Conservation (phyloP, 2,888 invertebrate genomes). For the Portevinia maculata region DNA sequence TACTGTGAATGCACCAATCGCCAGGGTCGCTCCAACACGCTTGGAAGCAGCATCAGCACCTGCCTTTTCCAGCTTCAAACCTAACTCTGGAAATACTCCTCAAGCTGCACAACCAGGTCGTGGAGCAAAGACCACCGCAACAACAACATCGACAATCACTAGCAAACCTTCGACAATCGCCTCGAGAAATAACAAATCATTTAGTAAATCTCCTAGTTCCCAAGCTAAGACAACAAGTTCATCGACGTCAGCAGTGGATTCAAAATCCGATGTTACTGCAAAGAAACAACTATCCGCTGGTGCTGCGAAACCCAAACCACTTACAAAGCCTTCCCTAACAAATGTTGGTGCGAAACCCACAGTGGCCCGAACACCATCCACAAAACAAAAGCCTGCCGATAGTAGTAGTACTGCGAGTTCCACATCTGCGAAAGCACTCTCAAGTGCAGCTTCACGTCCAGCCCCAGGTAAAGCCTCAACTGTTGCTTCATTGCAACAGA, state of each 20-base stretch:
- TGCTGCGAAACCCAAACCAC: constrained; percentile 76
- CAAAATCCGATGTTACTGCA: constrained; percentile 55
- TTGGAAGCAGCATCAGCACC: constrained; percentile 79
- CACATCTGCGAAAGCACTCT: constrained; percentile 31
- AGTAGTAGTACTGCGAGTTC: constrained; percentile 3
- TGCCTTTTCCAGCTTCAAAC: constrained; percentile 82
- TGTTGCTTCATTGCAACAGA: constrained; percentile 90
- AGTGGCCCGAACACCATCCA: constrained; percentile 54
- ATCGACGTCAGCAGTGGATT: constrained; percentile 54
- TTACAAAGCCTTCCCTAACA: constrained; percentile 76
- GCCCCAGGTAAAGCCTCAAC: constrained; percentile 86
- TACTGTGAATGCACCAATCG: constrained; percentile 87
- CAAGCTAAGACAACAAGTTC: constrained; percentile 55
- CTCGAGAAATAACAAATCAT: constrained; percentile 57
- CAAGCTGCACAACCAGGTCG: constrained; percentile 18
- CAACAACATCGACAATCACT: constrained; percentile 48
- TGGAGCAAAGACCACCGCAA: constrained; percentile 11
- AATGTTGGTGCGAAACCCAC: constrained; percentile 45
- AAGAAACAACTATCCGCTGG: constrained; percentile 74
- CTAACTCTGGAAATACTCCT: constrained; percentile 71
- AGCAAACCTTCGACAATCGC: constrained; percentile 73
- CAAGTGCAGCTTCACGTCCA: constrained; percentile 81
- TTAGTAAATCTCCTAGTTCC: constrained; percentile 69
- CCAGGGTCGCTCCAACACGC: constrained; percentile 82
- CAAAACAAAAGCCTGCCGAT: constrained; percentile 72